These are phyloP conservation scores for Shinisaurus crocodilurus DNA, from an alignment of 2,113 vertebrate genomes.

Conservation along the genomic window DNA sequence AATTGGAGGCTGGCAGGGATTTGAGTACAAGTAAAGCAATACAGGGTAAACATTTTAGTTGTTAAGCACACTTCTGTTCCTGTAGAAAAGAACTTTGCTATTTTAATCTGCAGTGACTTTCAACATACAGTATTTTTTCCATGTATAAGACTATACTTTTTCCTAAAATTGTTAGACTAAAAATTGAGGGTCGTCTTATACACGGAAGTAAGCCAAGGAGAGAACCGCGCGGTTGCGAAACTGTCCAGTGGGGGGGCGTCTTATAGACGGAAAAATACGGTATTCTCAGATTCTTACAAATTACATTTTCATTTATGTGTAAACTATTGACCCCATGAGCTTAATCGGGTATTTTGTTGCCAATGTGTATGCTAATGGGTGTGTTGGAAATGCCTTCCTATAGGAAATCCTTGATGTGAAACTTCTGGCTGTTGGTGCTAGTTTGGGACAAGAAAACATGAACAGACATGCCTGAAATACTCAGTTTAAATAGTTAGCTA, in stretches of 20 bases:
- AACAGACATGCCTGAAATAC: neutral
- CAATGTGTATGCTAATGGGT: neutral
- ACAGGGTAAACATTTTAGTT: neutral
- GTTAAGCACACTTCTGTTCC: neutral
- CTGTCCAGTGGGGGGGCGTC: too few species aligned
- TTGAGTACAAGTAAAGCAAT: neutral
- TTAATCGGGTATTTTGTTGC: neutral
- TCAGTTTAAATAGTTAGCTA: neutral
- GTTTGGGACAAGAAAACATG: constrained; percentile 4
- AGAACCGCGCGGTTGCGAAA: too few species aligned
- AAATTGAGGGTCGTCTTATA: too few species aligned
- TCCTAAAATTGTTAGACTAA: too few species aligned
- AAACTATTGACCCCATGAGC: neutral
- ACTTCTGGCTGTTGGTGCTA: neutral
- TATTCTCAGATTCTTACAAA: neutral
- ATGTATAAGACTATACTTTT: too few species aligned
- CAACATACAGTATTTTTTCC: too few species aligned
- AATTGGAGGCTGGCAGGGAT: neutral
- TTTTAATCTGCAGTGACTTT: neutral
- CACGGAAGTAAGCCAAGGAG: too few species aligned
- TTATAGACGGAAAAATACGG: too few species aligned
- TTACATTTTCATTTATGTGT: neutral
- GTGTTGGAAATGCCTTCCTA: neutral
- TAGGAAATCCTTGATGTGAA: neutral
- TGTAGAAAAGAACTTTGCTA: neutral